Base-by-base conservation (phyloP, 2,797 vertebrate genomes). In the Ceyx erithaca region DNA sequence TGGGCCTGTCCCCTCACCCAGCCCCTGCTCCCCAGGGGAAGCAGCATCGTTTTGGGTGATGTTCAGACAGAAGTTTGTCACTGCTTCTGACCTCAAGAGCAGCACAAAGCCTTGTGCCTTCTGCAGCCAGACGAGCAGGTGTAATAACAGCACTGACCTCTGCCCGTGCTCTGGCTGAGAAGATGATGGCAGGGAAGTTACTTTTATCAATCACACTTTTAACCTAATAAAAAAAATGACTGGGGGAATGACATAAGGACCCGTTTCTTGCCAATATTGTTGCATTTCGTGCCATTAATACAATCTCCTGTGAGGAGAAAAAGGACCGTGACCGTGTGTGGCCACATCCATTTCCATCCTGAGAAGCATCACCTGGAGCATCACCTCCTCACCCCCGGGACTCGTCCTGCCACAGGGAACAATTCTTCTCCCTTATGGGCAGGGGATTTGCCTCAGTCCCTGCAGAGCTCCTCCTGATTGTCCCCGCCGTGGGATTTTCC, bases 21-120 rank as follows among this genome's bases (percentile, higher is more conserved):
- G 55, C 67, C 55, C 16, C 7, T 2, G 5, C 22, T 48, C n/a
- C 23, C 12, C 5, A 0, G 25, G 13, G 10, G 61, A 37, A 52
- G 16, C 30, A 3, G 1, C 6, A 51, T 8, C 41, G 0, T 37
- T 20, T 21, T 0, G 85, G 82, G 76, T 4, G 4, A 6, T 2
- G 5, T 19, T 45, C 10, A 51, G 13, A 67, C 64, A 77, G 2
- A 10, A 41, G 14, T 4, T n/a, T 45, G 5, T 51, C 20, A 5
- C 35, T 2, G 26, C 13, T 7, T 7, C 79, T 33, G 51, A 12
- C 7, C 26, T 5, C 9, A 5, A 28, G 37, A 33, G 2, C 41
- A n/a, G 72, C n/a, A 40, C 2, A 0, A 41, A 33, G 37, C 45
- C 49, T 12, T 0, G 26, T 26, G 43, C 0, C 0, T 7, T 5